phyloP scores from a whole-genome alignment of 2,888 invertebrate species.

The Hypsopygia costalis region DNA sequence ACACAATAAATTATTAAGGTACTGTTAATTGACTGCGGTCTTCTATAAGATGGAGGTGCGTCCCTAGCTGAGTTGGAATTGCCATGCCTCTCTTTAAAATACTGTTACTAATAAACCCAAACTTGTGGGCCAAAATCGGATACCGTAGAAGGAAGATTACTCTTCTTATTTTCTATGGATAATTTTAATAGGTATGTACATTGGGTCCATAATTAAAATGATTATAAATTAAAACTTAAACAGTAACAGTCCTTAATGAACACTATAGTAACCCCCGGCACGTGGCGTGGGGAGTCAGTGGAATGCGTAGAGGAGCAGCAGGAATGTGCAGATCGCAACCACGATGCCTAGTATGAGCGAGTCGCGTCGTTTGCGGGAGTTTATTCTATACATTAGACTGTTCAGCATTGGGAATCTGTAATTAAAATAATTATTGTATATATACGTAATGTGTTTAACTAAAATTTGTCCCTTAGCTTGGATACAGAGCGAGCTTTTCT shows the following conservation, averaged over 20 bases:
- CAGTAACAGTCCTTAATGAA: background rate
- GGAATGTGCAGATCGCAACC: slow-evolving; percentile 92
- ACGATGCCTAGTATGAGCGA: slow-evolving; percentile 95
- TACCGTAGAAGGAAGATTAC: no score
- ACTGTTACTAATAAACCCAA: no score
- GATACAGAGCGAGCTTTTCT: no score
- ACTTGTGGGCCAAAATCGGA: no score
- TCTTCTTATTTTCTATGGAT: no score
- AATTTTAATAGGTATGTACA: background rate
- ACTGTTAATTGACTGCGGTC: no score
- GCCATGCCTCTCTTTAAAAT: no score
- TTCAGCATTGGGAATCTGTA: slow-evolving; percentile 88
- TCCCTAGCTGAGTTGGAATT: no score
- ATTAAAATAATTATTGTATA: slow-evolving; percentile 1
- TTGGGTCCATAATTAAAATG: background rate
- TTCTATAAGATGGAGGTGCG: no score
- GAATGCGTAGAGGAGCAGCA: slow-evolving; percentile 91
- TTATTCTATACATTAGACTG: slow-evolving; percentile 95
- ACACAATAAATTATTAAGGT: no score
- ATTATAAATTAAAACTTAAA: slow-evolving; percentile 5
- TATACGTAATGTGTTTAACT: no score
- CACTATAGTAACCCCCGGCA: background rate
- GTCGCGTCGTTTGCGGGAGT: slow-evolving; percentile 95
- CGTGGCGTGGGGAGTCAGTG: slow-evolving; percentile 61
- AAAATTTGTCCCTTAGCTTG: no score